phyloP scores from a whole-genome alignment of 2,797 vertebrate genomes.

The Hemibagrus guttatus region DNA sequence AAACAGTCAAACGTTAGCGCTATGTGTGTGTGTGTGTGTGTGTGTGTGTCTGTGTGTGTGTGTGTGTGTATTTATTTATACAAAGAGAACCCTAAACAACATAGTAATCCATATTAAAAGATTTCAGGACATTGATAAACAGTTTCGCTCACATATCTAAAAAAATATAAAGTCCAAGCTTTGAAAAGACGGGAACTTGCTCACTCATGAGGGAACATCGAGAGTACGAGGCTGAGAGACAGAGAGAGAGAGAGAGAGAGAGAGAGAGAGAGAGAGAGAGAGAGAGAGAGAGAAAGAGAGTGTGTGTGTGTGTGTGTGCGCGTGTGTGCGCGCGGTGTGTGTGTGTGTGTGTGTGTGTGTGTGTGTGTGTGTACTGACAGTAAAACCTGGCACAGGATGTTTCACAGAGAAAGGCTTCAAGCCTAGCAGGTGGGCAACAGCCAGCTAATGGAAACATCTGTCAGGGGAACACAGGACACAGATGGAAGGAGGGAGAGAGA shows the following conservation, averaged over 20 bases:
- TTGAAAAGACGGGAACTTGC: constrained; percentile 67
- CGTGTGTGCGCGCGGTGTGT: constrained; percentile 22
- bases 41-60: constrained; percentile 15
- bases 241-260: no score
- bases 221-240: constrained; percentile 23
- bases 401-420: constrained; percentile 30
- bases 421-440: constrained; percentile 35
- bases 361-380: constrained; percentile 20
- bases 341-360: constrained; percentile 37
- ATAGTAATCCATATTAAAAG: constrained; percentile 20
- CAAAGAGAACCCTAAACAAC: constrained; percentile 66
- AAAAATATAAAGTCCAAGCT: constrained; percentile 80
- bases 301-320: constrained; percentile 34
- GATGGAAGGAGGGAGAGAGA: background rate
- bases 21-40: background rate
- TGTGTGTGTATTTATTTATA: constrained; percentile 49
- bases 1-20: constrained; percentile 48
- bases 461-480: constrained; percentile 38
- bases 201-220: constrained; percentile 67
- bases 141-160: constrained; percentile 66
- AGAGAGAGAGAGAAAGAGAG: no score
- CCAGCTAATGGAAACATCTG: constrained; percentile 52
- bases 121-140: constrained; percentile 36
- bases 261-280: no score
- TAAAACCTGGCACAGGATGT: constrained; percentile 37